phyloP scores from a whole-genome alignment of 1,140 invertebrate genomes.

The Platorchestia sp. region DNA sequence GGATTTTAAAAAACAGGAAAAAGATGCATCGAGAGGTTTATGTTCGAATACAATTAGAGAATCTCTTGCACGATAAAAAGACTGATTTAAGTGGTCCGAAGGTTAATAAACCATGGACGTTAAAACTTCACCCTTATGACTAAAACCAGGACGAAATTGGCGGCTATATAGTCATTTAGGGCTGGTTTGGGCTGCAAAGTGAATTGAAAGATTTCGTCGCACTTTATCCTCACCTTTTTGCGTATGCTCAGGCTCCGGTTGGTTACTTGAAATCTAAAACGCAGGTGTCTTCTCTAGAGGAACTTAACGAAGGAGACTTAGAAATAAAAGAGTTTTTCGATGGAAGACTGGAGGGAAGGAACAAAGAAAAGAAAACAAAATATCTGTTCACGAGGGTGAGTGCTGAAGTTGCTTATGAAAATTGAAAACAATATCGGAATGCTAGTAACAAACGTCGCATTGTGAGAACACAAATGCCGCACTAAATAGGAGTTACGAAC shows the following conservation, averaged over 20 bases:
- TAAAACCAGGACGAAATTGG: not conserved
- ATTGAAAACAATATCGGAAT: not conserved
- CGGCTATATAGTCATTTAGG: not conserved
- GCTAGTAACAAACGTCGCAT: not conserved
- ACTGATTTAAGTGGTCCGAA: not conserved
- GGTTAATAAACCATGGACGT: not conserved
- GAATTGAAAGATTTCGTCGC: not conserved
- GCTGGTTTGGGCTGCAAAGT: constrained; percentile 30
- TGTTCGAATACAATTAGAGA: constrained; percentile 9
- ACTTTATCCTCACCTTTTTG: not conserved
- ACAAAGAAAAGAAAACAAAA: constrained; percentile 7
- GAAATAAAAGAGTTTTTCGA: not conserved
- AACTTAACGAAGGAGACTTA: not conserved
- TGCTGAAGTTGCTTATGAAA: not conserved
- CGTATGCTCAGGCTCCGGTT: not conserved
- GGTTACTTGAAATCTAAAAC: not conserved
- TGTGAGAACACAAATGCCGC: not conserved
- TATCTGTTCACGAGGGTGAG: not conserved
- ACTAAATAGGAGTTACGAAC: not conserved
- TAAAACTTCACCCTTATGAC: not conserved
- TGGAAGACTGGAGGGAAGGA: not conserved
- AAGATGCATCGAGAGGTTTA: not conserved
- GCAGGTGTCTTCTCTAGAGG: not conserved
- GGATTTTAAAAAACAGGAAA: not conserved
- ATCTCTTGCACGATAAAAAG: not conserved